Evolutionary conservation across 1,140 invertebrate genomes (phyloP).

Genomic region (Hylaeus volcanicus): DNA sequence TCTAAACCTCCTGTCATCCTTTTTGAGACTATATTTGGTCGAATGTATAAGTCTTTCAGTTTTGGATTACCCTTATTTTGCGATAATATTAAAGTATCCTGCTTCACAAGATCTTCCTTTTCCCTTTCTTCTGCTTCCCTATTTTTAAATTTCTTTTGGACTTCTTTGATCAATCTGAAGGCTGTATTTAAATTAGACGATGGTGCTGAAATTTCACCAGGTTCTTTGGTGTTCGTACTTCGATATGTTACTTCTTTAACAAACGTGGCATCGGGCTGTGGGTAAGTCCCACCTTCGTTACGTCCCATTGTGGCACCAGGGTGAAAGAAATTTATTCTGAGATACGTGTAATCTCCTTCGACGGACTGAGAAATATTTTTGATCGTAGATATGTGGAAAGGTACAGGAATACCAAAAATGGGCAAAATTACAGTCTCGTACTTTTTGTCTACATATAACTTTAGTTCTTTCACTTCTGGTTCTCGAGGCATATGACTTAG

Average conservation of each 20-base stretch:
- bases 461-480: constrained; percentile 94
- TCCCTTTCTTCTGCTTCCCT: constrained; percentile 99
- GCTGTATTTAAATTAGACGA: constrained; percentile 98
- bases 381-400: constrained; percentile 99
- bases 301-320: constrained; percentile 97
- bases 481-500: constrained; percentile 95
- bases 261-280: constrained; percentile 97
- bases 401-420: constrained; percentile 96
- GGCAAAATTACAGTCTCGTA: constrained; percentile 99
- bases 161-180: constrained; percentile 98
- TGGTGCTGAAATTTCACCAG: constrained; percentile 96
- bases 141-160: constrained; percentile 99
- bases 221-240: constrained; percentile 98
- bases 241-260: constrained; percentile 99
- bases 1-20: constrained; percentile 95
- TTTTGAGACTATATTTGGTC: constrained; percentile 99
- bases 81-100: constrained; percentile 97
- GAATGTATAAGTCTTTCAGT: constrained; percentile 98
- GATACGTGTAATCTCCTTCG: constrained; percentile 99
- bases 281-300: constrained; percentile 93
- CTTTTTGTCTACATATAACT: constrained; percentile 98
- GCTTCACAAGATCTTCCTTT: constrained; percentile 99
- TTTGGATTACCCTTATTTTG: constrained; percentile 99
- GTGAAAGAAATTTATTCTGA: constrained; percentile 99
- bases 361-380: constrained; percentile 99